Conservation (phyloP, 2,113 vertebrate genomes). For the Cheirogaleus medius region DNA sequence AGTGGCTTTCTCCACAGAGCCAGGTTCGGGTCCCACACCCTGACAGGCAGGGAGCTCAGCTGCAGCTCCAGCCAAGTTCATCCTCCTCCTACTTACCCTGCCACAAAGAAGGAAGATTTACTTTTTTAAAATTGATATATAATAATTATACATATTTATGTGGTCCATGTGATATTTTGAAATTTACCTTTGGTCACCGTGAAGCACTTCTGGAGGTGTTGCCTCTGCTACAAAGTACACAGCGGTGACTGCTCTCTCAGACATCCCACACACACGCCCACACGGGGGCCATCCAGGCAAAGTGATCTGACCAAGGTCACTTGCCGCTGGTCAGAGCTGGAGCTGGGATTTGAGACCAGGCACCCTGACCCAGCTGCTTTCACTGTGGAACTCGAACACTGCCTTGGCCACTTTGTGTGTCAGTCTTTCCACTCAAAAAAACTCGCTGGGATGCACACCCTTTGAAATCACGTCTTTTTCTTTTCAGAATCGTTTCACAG, state of each 20-base stretch:
- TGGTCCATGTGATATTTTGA: not conserved
- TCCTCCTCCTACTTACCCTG: not conserved
- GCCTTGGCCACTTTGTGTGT: not conserved
- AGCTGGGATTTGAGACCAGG: not conserved
- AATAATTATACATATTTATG: not conserved
- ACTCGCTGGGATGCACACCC: not conserved
- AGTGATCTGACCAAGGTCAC: not conserved
- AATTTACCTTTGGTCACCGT: not conserved
- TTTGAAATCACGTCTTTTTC: constrained; percentile 18
- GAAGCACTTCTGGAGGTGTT: not conserved
- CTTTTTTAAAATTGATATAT: not conserved
- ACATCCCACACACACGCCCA: rapidly evolving
- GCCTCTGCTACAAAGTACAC: not conserved
- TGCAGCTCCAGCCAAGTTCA: not conserved
- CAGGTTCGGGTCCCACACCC: not conserved
- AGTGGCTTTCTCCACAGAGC: not conserved
- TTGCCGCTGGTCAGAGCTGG: not conserved
- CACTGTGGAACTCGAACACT: not conserved
- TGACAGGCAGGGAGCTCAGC: not conserved
- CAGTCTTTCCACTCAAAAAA: not conserved
- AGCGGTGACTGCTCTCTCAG: not conserved
- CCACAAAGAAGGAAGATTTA: not conserved
- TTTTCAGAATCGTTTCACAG: not conserved
- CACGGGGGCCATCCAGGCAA: not conserved
- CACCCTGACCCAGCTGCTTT: not conserved